These are phyloP conservation scores for Varroa destructor DNA, from an alignment of 1,140 invertebrate genomes.

Conservation along the genomic window DNA sequence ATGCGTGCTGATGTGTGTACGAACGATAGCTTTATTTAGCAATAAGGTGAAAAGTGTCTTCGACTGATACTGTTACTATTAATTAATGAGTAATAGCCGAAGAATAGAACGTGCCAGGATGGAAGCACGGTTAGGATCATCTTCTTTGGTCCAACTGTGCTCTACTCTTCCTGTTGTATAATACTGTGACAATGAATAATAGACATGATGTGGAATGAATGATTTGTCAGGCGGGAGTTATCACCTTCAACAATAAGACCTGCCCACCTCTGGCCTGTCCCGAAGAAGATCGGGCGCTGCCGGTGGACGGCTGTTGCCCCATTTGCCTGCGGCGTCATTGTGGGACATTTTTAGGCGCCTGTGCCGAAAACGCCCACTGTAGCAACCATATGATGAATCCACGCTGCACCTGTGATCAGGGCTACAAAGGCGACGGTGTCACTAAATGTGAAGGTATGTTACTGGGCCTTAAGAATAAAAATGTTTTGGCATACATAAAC, in stretches of 20 bases:
- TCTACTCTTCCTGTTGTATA: too few relatives aligned
- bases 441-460: constrained; percentile 15
- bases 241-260: constrained; percentile 12
- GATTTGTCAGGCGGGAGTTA: background rate
- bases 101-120: too few relatives aligned
- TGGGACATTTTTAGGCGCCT: background rate
- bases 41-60: too few relatives aligned
- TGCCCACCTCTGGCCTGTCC: constrained; percentile 4
- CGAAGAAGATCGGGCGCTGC: background rate
- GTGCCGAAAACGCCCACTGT: background rate
- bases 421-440: background rate
- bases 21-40: too few relatives aligned
- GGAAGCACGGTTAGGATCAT: too few relatives aligned
- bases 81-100: too few relatives aligned
- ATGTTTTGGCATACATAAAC: too few relatives aligned
- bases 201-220: background rate
- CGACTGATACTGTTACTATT: too few relatives aligned
- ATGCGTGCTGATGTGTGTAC: too few relatives aligned
- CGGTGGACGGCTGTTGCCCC: background rate
- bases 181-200: too few relatives aligned
- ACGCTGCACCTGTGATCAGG: background rate
- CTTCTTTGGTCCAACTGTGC: too few relatives aligned
- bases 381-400: background rate
- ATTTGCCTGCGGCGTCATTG: background rate
- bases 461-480: too few relatives aligned